Percentiles rank a stretch among this genome's conserved stretches.
Conservation (phyloP, 1,140 invertebrate species). For the Penaeus japonicus region DNA sequence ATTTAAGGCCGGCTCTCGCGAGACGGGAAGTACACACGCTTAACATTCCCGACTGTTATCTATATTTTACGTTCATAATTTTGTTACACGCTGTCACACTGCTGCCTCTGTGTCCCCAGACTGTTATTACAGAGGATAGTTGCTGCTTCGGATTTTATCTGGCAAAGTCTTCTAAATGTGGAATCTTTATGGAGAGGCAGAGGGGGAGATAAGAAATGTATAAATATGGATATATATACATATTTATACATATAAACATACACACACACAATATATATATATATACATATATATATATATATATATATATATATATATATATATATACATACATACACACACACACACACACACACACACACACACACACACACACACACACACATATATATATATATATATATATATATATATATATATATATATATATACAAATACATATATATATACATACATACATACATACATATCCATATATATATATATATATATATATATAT, state of each 20-base stretch:
- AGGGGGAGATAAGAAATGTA: not conserved
- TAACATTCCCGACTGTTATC: no score
- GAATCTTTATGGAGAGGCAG: not conserved
- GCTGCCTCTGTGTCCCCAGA: no score
- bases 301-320: not conserved
- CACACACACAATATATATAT: not conserved
- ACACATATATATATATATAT: not conserved
- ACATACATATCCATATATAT: not conserved
- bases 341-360: no score
- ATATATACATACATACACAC: not conserved
- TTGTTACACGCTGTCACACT: no score
- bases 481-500: no score
- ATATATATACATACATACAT: not conserved
- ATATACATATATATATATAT: not conserved
- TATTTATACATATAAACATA: not conserved
- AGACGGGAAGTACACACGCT: no score
- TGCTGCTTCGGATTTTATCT: no score
- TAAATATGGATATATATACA: not conserved
- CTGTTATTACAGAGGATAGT: no score
- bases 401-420: not conserved
- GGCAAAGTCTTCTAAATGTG: not conserved
- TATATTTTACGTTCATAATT: no score
- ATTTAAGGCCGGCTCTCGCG: not conserved
- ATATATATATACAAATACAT: not conserved
- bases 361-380: not conserved